Evolutionary conservation across 2,797 vertebrate genomes (phyloP).

Genomic region (Oreonectes daqikongensis): DNA sequence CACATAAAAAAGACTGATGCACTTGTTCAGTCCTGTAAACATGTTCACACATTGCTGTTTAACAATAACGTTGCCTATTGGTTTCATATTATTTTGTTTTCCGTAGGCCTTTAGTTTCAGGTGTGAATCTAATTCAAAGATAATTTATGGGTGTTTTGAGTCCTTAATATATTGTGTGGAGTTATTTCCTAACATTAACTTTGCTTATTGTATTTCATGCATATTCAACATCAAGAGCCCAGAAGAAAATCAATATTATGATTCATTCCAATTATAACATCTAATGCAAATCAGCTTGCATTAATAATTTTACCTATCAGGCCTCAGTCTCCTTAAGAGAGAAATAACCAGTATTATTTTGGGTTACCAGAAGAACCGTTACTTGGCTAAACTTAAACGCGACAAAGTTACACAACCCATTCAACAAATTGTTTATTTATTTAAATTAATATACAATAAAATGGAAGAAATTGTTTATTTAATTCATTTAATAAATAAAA

Average conservation of each 20-base stretch:
- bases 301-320: constrained; percentile 53
- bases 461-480: too few species aligned
- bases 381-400: too few species aligned
- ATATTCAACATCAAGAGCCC: constrained; percentile 56
- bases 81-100: constrained; percentile 2
- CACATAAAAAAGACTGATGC: constrained; percentile 22
- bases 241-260: constrained; percentile 53
- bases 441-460: too few species aligned
- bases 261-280: constrained; percentile 58
- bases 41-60: background rate
- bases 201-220: constrained; percentile 58
- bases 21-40: constrained; percentile 18
- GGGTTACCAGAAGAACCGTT: too few species aligned
- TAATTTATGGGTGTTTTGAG: background rate
- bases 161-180: constrained; percentile 31
- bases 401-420: too few species aligned
- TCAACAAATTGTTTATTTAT: too few species aligned
- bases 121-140: background rate
- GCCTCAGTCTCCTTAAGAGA: constrained; percentile 36
- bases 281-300: constrained; percentile 58
- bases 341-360: too few species aligned
- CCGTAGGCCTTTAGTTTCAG: background rate
- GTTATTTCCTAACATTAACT: constrained; percentile 48
- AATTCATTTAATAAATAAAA: too few species aligned
- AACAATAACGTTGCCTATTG: background rate